Percentiles rank a stretch among this genome's conserved stretches.
Conservation (phyloP, 1,140 invertebrate species). For the Brachionus manjavacas region DNA sequence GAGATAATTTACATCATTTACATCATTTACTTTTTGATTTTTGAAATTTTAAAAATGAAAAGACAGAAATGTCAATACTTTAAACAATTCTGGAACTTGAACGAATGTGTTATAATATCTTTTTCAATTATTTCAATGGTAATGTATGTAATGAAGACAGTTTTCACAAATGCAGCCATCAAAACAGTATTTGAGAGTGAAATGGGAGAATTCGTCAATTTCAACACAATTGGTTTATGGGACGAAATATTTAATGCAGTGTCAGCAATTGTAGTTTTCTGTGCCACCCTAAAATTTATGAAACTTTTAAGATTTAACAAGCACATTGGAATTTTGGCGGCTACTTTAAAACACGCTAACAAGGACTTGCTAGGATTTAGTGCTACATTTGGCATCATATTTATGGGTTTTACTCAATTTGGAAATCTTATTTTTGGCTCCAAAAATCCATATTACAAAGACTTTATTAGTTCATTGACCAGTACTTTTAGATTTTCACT, state of each 20-base stretch:
- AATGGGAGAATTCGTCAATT: constrained; percentile 60
- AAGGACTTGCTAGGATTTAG: constrained; percentile 53
- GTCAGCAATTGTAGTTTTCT: constrained; percentile 57
- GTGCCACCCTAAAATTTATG: constrained; percentile 60
- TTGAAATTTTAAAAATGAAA: constrained; percentile 49
- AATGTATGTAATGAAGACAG: constrained; percentile 58
- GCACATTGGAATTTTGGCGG: constrained; percentile 55
- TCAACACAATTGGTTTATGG: constrained; percentile 59
- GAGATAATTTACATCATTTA: constrained; percentile 53
- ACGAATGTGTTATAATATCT: constrained; percentile 57
- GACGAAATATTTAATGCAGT: constrained; percentile 59
- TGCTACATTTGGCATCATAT: constrained; percentile 54
- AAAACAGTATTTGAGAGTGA: constrained; percentile 53
- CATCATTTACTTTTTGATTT: constrained; percentile 53
- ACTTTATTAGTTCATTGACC: constrained; percentile 50
- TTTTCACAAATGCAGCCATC: constrained; percentile 55
- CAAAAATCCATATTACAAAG: constrained; percentile 48
- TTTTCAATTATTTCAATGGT: constrained; percentile 57
- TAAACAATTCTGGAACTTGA: constrained; percentile 58
- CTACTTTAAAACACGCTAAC: constrained; percentile 49
- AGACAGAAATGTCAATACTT: constrained; percentile 57
- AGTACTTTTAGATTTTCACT: constrained; percentile 54
- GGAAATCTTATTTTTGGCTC: constrained; percentile 53
- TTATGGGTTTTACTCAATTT: constrained; percentile 51
- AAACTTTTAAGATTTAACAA: constrained; percentile 60